Percentiles rank a stretch among this genome's conserved stretches.
Conservation (phyloP, 2,888 invertebrate genomes). For the Drosophila suboccidentalis region DNA sequence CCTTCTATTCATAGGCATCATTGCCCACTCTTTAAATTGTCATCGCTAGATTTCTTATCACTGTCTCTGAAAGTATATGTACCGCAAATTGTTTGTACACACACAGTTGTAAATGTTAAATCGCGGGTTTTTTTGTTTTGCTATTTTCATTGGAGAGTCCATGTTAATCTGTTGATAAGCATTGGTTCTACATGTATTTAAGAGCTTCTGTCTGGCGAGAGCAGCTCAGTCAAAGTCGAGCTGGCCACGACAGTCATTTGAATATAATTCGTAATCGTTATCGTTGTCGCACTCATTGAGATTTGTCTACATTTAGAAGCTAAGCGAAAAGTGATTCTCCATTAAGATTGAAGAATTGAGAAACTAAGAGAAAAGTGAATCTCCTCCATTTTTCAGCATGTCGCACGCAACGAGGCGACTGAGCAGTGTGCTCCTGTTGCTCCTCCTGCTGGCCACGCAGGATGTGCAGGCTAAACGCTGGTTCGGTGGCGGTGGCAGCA, state of each 20-base stretch:
- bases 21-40: slow-evolving; percentile 2
- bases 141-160: not conserved
- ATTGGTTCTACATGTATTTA: slow-evolving; percentile 27
- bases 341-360: not conserved
- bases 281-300: slow-evolving; percentile 1
- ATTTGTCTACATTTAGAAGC: not conserved
- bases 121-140: not conserved
- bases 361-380: slow-evolving; percentile 1
- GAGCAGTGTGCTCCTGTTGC: slow-evolving; percentile 46
- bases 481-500: slow-evolving; percentile 66
- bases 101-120: slow-evolving; percentile 7
- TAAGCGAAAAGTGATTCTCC: slow-evolving; percentile 1
- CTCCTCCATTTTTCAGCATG: slow-evolving; percentile 50
- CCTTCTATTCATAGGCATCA: not conserved
- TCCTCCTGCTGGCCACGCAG: slow-evolving; percentile 55
- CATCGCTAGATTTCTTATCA: slow-evolving; percentile 37
- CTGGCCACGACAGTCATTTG: slow-evolving; percentile 14
- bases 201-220: slow-evolving; percentile 2
- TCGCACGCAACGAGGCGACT: slow-evolving; percentile 43
- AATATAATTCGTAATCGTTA: slow-evolving; percentile 4
- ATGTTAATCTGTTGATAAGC: slow-evolving; percentile 29
- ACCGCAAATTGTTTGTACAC: not conserved
- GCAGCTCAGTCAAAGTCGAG: slow-evolving; percentile 31
- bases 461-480: slow-evolving; percentile 71
- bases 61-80: not conserved